Evolutionary conservation across 2,797 vertebrate species (phyloP).

Genomic region (Pantherophis alleghaniensis): DNA sequence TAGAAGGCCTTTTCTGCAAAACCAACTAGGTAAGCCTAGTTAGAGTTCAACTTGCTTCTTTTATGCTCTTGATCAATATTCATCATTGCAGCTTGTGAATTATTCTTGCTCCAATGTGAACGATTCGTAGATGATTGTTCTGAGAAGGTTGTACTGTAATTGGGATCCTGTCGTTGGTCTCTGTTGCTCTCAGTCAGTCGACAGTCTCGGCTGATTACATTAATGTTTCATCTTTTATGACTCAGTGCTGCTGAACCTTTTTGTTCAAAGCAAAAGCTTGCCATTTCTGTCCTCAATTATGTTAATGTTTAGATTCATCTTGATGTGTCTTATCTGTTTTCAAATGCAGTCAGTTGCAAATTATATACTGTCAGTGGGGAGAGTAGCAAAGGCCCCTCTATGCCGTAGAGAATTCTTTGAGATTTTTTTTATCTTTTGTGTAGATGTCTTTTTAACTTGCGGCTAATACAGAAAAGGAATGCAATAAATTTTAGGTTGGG

Average conservation of each 20-base stretch:
- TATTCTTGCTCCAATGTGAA: slow-evolving; percentile 38
- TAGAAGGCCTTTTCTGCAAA: slow-evolving; percentile 31
- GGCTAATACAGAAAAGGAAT: slow-evolving; percentile 1
- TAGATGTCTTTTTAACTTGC: neutral
- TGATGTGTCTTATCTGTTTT: slow-evolving; percentile 35
- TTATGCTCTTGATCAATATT: slow-evolving; percentile 49
- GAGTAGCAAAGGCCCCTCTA: slow-evolving; percentile 12
- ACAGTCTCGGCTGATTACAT: slow-evolving; percentile 57
- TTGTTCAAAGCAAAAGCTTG: slow-evolving; percentile 51
- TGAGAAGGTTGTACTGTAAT: slow-evolving; percentile 50
- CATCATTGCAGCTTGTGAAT: slow-evolving; percentile 27
- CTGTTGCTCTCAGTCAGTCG: slow-evolving; percentile 42
- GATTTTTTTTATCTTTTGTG: neutral
- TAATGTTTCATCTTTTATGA: slow-evolving; percentile 53
- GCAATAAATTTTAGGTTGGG: neutral
- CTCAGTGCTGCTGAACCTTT: slow-evolving; percentile 29
- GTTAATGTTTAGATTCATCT: slow-evolving; percentile 43
- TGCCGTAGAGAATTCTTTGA: neutral
- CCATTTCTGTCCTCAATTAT: slow-evolving; percentile 37
- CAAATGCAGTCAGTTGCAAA: slow-evolving; percentile 29
- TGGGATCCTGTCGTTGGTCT: slow-evolving; percentile 39
- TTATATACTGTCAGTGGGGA: slow-evolving; percentile 9
- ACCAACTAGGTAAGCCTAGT: slow-evolving; percentile 47
- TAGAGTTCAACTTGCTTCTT: slow-evolving; percentile 59
- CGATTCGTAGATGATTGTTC: slow-evolving; percentile 42